A percentile compares a stretch with the other conserved stretches of the same genome.
Conservation (phyloP, 2,113 vertebrate genomes). For the Columbina picui region DNA sequence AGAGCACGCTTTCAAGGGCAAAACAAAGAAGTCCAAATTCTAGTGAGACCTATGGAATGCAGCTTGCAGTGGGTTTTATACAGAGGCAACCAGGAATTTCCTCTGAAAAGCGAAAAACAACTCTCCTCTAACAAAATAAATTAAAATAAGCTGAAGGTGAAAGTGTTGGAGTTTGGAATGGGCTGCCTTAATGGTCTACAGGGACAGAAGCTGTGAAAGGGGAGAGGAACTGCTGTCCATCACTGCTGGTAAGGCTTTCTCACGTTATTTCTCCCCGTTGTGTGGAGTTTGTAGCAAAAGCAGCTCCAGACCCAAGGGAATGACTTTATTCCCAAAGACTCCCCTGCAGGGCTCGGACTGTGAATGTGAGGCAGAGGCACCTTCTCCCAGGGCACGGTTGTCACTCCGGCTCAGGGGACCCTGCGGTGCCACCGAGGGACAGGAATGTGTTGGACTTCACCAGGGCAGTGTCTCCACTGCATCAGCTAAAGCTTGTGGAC, state of each 20-base stretch:
- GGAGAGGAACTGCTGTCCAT: not conserved
- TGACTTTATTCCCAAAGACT: not conserved
- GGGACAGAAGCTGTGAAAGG: not conserved
- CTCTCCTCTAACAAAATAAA: conserved; percentile 29
- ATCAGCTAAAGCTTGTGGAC: not conserved
- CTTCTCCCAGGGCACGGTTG: not conserved
- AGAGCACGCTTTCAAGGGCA: conserved; percentile 1
- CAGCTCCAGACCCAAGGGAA: not conserved
- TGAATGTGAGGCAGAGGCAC: not conserved
- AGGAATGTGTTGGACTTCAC: not conserved
- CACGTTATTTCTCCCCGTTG: not conserved
- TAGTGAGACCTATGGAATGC: conserved; percentile 51
- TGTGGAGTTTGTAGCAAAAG: not conserved
- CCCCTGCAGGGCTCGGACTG: not conserved
- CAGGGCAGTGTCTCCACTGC: not conserved
- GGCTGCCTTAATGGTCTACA: not conserved
- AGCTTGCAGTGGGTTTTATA: not conserved
- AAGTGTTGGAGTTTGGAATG: not conserved
- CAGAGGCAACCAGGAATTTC: conserved; percentile 34
- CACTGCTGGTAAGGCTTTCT: not conserved
- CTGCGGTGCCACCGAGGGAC: not conserved
- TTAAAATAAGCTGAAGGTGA: conserved; percentile 35
- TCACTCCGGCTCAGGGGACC: not conserved
- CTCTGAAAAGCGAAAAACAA: conserved; percentile 27
- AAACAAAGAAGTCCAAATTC: conserved; percentile 31